phyloP scores from a whole-genome alignment of 2,888 invertebrate species.

The Amitus sp. region DNA sequence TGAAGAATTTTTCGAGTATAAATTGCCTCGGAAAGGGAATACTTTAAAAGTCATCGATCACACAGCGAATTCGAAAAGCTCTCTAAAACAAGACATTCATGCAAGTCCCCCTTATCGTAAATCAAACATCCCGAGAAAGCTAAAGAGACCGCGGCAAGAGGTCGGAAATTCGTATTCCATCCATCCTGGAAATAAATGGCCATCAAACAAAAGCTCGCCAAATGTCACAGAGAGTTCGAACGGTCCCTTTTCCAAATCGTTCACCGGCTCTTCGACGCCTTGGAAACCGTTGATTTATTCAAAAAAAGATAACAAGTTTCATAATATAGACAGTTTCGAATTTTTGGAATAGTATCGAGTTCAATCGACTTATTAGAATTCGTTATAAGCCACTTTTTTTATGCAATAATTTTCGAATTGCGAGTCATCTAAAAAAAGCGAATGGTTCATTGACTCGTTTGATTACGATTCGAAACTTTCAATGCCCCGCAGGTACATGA shows the following conservation, averaged over 20 bases:
- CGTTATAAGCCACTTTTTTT: no score
- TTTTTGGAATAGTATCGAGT: no score
- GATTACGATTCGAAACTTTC: neutral
- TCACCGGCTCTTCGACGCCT: conserved; percentile 24
- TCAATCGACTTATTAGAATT: no score
- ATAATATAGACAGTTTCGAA: conserved; percentile 27
- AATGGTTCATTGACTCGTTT: neutral
- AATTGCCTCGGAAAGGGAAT: conserved; percentile 36
- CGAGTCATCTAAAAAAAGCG: no score
- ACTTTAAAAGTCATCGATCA: conserved; percentile 34
- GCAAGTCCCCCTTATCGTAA: conserved; percentile 39
- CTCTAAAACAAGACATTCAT: conserved; percentile 20
- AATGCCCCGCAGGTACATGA: no score
- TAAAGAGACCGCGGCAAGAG: conserved; percentile 28
- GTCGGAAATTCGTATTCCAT: conserved; percentile 40
- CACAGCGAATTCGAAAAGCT: conserved; percentile 30
- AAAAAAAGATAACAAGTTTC: conserved; percentile 15
- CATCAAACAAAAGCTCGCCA: conserved; percentile 37
- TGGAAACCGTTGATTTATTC: conserved; percentile 27
- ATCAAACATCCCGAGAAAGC: conserved; percentile 36
- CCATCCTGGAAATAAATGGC: conserved; percentile 36
- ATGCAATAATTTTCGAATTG: no score
- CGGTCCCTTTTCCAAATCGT: conserved; percentile 17
- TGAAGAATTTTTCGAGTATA: conserved; percentile 44
- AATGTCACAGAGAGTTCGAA: conserved; percentile 22